Conservation (phyloP, 2,888 invertebrate species). For the Drosophila koepferae region DNA sequence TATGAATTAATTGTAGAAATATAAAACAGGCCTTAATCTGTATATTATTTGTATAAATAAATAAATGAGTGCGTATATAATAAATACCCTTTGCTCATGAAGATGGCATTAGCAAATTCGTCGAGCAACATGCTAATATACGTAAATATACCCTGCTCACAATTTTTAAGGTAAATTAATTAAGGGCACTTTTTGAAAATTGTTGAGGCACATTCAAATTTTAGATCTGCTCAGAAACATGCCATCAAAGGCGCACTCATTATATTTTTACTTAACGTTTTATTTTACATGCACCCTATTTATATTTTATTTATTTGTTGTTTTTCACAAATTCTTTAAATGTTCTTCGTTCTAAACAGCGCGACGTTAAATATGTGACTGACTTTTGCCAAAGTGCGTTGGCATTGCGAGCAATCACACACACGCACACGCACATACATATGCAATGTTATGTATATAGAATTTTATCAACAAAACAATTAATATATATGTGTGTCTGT, state of each 20-base stretch:
- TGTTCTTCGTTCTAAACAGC: constrained; percentile 47
- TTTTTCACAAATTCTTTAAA: not conserved
- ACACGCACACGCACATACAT: not conserved
- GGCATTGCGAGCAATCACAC: constrained; percentile 46
- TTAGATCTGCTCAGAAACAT: not conserved
- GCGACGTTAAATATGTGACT: constrained; percentile 64
- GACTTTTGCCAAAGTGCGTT: constrained; percentile 64
- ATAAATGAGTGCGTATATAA: not conserved
- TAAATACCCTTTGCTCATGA: not conserved
- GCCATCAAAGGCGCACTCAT: not conserved
- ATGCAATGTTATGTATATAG: not conserved
- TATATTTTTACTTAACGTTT: not conserved
- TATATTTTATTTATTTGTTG: not conserved
- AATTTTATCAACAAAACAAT: constrained; percentile 62
- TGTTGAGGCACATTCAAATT: not conserved
- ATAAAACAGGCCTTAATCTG: not conserved
- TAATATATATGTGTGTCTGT: constrained; percentile 22
- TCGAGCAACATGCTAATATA: not conserved
- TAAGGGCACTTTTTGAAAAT: not conserved
- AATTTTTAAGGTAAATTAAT: not conserved
- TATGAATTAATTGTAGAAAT: not conserved
- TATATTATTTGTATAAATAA: not conserved
- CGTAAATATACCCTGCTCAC: not conserved
- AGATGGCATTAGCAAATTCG: not conserved
- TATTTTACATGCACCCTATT: not conserved